Evolutionary conservation across 2,888 invertebrate species (phyloP).

Genomic region (Drosophila mettleri): DNA sequence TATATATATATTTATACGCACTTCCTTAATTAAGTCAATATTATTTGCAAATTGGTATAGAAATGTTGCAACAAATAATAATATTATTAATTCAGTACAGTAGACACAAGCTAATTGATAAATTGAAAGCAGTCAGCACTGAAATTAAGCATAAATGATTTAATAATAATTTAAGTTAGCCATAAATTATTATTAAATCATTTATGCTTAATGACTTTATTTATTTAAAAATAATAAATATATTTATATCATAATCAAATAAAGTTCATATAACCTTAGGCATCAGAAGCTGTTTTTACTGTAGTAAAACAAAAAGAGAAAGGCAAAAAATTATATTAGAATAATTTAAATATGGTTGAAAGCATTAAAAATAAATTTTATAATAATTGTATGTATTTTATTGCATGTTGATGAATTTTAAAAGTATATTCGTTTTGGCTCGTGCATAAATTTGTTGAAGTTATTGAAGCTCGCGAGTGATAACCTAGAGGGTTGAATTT

Average conservation of each 20-base stretch:
- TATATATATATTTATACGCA: conserved; percentile 3
- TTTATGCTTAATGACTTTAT: too few species aligned
- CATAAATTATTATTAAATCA: not conserved
- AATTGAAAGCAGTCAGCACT: not conserved
- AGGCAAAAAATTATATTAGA: not conserved
- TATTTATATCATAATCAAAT: not conserved
- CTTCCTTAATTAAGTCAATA: conserved; percentile 38
- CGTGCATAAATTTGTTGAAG: too few species aligned
- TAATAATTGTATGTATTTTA: not conserved
- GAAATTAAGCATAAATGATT: not conserved
- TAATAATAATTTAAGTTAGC: not conserved
- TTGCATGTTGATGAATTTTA: too few species aligned
- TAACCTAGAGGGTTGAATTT: too few species aligned
- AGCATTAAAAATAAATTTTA: not conserved
- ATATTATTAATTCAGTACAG: conserved; percentile 5
- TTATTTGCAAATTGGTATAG: conserved; percentile 3
- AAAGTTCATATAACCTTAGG: not conserved
- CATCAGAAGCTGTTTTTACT: not conserved
- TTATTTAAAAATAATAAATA: not conserved
- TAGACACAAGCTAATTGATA: not conserved
- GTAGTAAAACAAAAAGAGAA: not conserved
- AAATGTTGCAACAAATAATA: conserved; percentile 10
- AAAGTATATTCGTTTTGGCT: not conserved
- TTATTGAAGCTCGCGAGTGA: too few species aligned
- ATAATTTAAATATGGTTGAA: conserved; percentile 4